A percentile compares a stretch with the other conserved stretches of the same genome.
These are phyloP conservation scores for Enteromius mattozi DNA, from an alignment of 2,797 vertebrate species.

Conservation along the genomic window DNA sequence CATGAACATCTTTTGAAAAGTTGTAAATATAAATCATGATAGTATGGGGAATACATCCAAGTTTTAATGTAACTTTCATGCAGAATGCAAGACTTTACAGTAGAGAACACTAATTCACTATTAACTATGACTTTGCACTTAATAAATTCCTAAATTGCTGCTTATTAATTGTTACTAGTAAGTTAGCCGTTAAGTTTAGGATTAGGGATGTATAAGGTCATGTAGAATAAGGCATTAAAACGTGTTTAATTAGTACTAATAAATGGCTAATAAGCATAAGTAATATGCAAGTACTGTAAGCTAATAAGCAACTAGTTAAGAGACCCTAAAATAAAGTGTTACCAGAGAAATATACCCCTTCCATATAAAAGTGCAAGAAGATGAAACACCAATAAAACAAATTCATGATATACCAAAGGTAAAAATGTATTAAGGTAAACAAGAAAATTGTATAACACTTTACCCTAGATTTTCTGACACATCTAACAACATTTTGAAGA, in stretches of 20 bases:
- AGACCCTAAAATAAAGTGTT: too few relatives aligned
- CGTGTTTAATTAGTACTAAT: too few relatives aligned
- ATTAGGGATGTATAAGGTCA: too few relatives aligned
- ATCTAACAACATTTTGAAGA: slow-evolving; percentile 32
- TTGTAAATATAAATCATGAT: neutral
- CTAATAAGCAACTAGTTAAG: too few relatives aligned
- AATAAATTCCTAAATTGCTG: too few relatives aligned
- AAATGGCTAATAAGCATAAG: too few relatives aligned
- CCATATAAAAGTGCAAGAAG: neutral
- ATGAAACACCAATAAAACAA: neutral
- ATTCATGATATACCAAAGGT: neutral
- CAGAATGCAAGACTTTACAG: neutral
- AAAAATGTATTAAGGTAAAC: neutral
- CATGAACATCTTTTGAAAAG: neutral
- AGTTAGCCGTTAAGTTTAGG: too few relatives aligned
- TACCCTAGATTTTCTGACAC: neutral
- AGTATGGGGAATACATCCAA: neutral
- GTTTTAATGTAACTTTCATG: neutral
- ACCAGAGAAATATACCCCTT: neutral
- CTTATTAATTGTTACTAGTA: too few relatives aligned
- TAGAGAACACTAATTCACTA: too few relatives aligned
- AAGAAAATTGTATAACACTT: neutral
- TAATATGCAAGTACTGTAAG: too few relatives aligned
- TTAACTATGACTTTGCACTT: too few relatives aligned
- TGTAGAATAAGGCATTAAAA: too few relatives aligned